Evolutionary conservation across 1,140 invertebrate species (phyloP), one percentile per base, ranked within the genome.

Genomic region (Apis cerana): DNA sequence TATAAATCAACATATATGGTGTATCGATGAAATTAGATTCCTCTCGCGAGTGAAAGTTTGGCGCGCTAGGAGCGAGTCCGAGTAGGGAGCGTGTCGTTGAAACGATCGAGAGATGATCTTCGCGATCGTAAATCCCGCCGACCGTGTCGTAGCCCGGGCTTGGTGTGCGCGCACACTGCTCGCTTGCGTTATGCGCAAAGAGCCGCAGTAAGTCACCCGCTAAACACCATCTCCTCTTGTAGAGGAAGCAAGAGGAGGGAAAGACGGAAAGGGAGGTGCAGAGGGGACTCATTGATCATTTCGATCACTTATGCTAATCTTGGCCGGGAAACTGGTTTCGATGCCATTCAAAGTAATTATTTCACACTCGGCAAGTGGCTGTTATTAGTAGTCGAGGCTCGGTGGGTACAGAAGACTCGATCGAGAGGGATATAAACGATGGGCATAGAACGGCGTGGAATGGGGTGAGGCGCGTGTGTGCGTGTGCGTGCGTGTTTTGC

Each of bases 291-390:
- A 91, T 91, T 91, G 91, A 93, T 93, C 91, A 92, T 92, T 91
- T 91, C 88, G 89, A 92, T 93, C 92, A 91, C 84, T 92, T 92
- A 92, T 92, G 92, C 90, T 92, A 91, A 92, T 92, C 87, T 82
- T 64, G 76, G 75, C 83, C 80, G 83, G 67, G 82, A 87, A 92
- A 92, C 91, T 91, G 91, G 91, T 92, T 93, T 91, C 82, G 76
- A 90, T 87, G 79, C 88, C 87, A 87, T 88, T 86, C 85, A 74
- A 87, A 90, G 88, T 92, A 93, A 93, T 93, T 93, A 92, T 93
- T 93, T 93, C 89, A 90, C 92, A 92, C 92, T 92, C 88, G 88
- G 89, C 83, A 91, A 90, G 89, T 90, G 89, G 88, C 86, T 85
- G 90, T 91, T 92, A 92, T 91, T 91, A 91, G 88, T 89, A 86